A percentile compares a stretch with the other conserved stretches of the same genome.
These are phyloP conservation scores for Epistrophella euchroma DNA, from an alignment of 2,888 invertebrate species.

Conservation along the genomic window DNA sequence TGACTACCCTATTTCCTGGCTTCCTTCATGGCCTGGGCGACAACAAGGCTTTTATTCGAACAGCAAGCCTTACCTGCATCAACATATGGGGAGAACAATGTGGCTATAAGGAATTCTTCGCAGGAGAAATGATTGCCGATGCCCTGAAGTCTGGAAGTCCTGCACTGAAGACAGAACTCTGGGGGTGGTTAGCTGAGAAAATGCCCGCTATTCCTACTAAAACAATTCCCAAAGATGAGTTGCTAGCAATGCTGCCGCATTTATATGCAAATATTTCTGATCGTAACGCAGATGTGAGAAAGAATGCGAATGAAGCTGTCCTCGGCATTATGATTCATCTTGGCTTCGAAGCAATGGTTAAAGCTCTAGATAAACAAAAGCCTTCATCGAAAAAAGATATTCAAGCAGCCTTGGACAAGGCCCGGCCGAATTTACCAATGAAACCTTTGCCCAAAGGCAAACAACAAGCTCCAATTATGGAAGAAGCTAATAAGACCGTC, in stretches of 20 bases:
- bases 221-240: conserved; percentile 92
- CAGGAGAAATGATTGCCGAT: conserved; percentile 95
- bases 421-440: conserved; percentile 91
- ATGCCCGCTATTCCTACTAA: conserved; percentile 89
- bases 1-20: conserved; percentile 92
- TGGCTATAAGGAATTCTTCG: conserved; percentile 92
- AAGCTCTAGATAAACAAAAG: conserved; percentile 84
- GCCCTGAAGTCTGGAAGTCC: conserved; percentile 94
- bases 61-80: conserved; percentile 92
- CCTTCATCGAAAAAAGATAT: conserved; percentile 91
- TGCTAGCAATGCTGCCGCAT: conserved; percentile 90
- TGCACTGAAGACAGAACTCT: conserved; percentile 90
- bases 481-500: conserved; percentile 85
- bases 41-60: conserved; percentile 91
- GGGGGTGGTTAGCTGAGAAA: conserved; percentile 93
- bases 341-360: conserved; percentile 86
- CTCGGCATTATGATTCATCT: conserved; percentile 96
- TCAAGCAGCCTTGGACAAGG: conserved; percentile 92
- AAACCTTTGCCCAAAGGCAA: conserved; percentile 89
- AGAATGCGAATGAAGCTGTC: conserved; percentile 94
- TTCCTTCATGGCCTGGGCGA: conserved; percentile 92
- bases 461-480: conserved; percentile 85
- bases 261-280: conserved; percentile 94
- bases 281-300: conserved; percentile 95
- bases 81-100: conserved; percentile 94